A percentile compares a stretch with the other conserved stretches of the same genome.
These are phyloP conservation scores for Aleiodes leptofemur DNA, from an alignment of 2,888 invertebrate species.

Conservation along the genomic window DNA sequence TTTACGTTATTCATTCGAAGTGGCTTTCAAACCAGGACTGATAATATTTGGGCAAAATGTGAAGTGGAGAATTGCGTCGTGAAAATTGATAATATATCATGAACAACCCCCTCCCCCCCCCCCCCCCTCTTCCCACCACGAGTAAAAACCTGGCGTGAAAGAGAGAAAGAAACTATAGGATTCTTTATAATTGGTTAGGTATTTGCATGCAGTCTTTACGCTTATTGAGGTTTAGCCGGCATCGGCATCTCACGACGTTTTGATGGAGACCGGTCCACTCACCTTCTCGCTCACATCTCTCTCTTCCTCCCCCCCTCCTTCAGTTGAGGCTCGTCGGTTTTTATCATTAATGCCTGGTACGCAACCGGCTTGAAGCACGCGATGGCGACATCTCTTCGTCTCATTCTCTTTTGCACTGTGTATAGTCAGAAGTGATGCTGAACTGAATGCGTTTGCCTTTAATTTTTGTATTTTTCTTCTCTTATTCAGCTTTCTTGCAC, in stretches of 20 bases:
- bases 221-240: slow-evolving; percentile 50
- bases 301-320: too few species aligned
- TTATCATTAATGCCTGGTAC: slow-evolving; percentile 45
- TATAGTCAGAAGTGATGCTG: slow-evolving; percentile 17
- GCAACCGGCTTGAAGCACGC: slow-evolving; percentile 47
- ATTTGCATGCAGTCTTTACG: slow-evolving; percentile 49
- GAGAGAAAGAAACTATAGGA: slow-evolving; percentile 9
- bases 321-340: slow-evolving; percentile 38
- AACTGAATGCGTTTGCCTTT: slow-evolving; percentile 17
- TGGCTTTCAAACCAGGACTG: slow-evolving; percentile 17
- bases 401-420: slow-evolving; percentile 13
- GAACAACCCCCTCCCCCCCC: slow-evolving; percentile 4
- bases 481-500: neutral
- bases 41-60: slow-evolving; percentile 42
- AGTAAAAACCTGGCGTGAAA: neutral
- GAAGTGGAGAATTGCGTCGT: slow-evolving; percentile 33
- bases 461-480: slow-evolving; percentile 25
- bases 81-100: slow-evolving; percentile 50
- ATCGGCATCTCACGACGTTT: slow-evolving; percentile 33
- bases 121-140: neutral
- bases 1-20: slow-evolving; percentile 4
- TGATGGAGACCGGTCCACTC: slow-evolving; percentile 40
- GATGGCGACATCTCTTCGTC: slow-evolving; percentile 44
- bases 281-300: slow-evolving; percentile 31
- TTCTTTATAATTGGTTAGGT: slow-evolving; percentile 48